Evolutionary conservation across 2,113 vertebrate genomes (phyloP), one percentile per base, ranked within the genome.

Genomic region (Aviceda subcristata): DNA sequence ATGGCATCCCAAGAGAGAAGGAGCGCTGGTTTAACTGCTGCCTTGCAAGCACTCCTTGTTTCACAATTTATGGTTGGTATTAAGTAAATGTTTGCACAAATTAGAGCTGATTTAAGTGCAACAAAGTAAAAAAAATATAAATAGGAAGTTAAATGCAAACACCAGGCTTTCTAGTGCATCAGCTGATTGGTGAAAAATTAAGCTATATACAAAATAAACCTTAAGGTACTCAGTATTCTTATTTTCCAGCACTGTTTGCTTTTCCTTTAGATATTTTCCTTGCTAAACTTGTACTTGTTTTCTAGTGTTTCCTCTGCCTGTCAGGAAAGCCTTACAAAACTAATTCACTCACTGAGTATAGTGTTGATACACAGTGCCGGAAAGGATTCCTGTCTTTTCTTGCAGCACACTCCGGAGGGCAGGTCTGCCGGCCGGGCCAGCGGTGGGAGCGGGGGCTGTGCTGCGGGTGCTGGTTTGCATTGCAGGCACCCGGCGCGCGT

Each of bases 61-160:
- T 73, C 63, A 77, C 2, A 1, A 51, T 88, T 92, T 92, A 83
- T 0, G 0, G 32, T 57, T 67, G 12, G 15, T 77, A 94, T 83
- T 92, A 93, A 76, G n/a, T 86, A 94, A 77, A 84, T 77, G 15
- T 80, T 95, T 93, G 67, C 45, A 59, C 41, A 90, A 94, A 90
- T 93, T 92, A 86, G 41, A 88, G n/a, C 4, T 88, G 55, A 85
- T 88, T 86, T 92, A 92, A 76, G n/a, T 63, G 20, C 26, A 90
- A 88, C 36, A 92, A 86, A 90, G 7, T 71, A 2, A 74, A 83
- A 79, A 51, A n/a, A 38, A 19, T 15, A 74, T 73, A 38, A 15
- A 29, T 6, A 30, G 2, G 41, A 86, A 74, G 38, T 29, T 36
- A 75, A 82, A 91, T 53, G 22, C 13, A 71, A 94, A 66, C 77